Evolutionary conservation across 92 coral and sea anemone species (phyloP).

Genomic region (Epizoanthus scotinus): DNA sequence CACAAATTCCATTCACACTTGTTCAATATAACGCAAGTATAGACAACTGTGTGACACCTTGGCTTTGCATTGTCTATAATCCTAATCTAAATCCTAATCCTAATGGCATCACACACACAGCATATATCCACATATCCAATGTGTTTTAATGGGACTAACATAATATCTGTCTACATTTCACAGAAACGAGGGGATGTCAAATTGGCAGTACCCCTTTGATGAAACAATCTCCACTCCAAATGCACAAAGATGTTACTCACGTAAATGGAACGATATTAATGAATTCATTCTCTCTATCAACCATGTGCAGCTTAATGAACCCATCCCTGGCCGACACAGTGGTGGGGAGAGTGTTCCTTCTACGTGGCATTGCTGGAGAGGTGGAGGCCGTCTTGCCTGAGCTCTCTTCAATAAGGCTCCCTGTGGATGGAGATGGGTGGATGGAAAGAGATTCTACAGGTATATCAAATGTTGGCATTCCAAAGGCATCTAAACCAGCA

Average conservation of each 20-base stretch:
- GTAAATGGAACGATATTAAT: conserved; percentile 60
- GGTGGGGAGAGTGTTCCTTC: conserved; percentile 58
- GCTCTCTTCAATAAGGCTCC: conserved; percentile 57
- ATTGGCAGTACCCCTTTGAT: neutral
- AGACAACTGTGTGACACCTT: no score
- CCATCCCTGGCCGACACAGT: conserved; percentile 83
- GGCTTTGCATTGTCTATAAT: no score
- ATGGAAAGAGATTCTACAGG: conserved; percentile 54
- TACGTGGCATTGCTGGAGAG: conserved; percentile 76
- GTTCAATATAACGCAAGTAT: no score
- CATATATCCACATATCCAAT: no score
- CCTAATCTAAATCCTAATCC: no score
- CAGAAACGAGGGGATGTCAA: neutral
- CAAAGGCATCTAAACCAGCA: conserved; percentile 62
- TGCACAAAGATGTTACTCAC: conserved; percentile 47
- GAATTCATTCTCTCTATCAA: conserved; percentile 74
- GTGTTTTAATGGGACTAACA: no score
- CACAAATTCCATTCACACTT: no score
- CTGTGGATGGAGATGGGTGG: conserved; percentile 68
- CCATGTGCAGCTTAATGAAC: conserved; percentile 80
- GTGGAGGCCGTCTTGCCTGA: conserved; percentile 45
- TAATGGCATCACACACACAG: no score
- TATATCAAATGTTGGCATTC: conserved; percentile 75
- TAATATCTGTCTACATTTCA: no score
- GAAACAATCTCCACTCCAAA: neutral